These are phyloP conservation scores for Tetrax tetrax DNA, from an alignment of 2,113 vertebrate genomes.

Conservation along the genomic window DNA sequence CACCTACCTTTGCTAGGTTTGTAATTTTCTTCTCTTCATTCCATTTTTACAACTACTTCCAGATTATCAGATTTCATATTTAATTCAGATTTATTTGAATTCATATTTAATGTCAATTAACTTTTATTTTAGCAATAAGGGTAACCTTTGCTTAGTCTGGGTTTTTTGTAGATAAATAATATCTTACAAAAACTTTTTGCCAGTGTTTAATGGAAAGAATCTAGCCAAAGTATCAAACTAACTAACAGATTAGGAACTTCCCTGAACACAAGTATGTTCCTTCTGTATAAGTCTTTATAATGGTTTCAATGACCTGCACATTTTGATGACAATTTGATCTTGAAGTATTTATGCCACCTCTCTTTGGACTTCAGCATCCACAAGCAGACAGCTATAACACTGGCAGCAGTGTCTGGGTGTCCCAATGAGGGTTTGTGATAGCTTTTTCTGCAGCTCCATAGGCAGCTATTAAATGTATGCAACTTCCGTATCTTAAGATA, in stretches of 20 bases:
- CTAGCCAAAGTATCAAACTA: background rate
- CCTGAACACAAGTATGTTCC: background rate
- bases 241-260: background rate
- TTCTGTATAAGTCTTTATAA: background rate
- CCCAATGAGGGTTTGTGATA: background rate
- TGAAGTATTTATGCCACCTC: background rate
- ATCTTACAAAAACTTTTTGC: background rate
- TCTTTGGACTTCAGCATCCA: background rate
- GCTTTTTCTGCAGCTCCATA: background rate
- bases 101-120: background rate
- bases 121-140: background rate
- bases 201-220: background rate
- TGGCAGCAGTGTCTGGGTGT: background rate
- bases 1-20: background rate
- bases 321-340: background rate
- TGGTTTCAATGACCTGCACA: background rate
- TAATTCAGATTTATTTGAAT: background rate
- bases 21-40: background rate
- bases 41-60: background rate
- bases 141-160: background rate
- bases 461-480: background rate
- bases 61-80: background rate
- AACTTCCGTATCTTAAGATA: background rate
- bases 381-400: background rate
- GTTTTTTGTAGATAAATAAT: background rate